These are phyloP conservation scores for Spodoptera picta DNA, from an alignment of 2,888 invertebrate genomes.

Conservation along the genomic window DNA sequence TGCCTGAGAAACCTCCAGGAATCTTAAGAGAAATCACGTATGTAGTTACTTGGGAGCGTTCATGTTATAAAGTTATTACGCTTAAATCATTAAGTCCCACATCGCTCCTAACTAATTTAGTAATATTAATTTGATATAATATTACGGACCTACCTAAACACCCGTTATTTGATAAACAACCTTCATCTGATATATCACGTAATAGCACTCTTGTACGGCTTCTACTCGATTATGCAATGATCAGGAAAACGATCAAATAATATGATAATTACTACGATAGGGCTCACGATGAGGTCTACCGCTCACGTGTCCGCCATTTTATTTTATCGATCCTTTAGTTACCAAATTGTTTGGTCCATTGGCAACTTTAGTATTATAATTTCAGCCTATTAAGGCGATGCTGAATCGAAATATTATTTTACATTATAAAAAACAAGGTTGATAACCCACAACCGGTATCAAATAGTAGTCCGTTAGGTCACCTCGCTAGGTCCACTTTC, in stretches of 20 bases:
- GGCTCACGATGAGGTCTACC: constrained; percentile 2
- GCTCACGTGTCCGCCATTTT: constrained; percentile 10
- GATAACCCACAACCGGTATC: too few species aligned
- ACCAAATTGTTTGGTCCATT: constrained; percentile 1
- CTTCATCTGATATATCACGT: constrained; percentile 17
- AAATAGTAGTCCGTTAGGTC: neutral
- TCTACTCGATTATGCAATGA: constrained; percentile 20
- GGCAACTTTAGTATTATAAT: too few species aligned
- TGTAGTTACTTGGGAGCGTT: constrained; percentile 5
- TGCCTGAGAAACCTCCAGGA: neutral
- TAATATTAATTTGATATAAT: neutral
- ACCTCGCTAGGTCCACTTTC: neutral
- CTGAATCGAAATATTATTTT: too few species aligned
- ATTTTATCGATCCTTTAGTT: constrained; percentile 14
- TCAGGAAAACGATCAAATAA: constrained; percentile 28
- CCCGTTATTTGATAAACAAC: constrained; percentile 11
- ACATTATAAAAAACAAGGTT: too few species aligned
- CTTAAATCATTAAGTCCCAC: neutral
- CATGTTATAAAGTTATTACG: constrained; percentile 5
- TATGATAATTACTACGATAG: constrained; percentile 33
- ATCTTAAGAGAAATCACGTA: constrained; percentile 11
- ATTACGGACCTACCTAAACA: neutral
- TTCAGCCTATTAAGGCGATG: too few species aligned
- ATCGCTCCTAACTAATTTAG: neutral
- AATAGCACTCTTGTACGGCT: constrained; percentile 13